Evolutionary conservation across 2,797 vertebrate species (phyloP).

Genomic region (Hemibagrus guttatus): DNA sequence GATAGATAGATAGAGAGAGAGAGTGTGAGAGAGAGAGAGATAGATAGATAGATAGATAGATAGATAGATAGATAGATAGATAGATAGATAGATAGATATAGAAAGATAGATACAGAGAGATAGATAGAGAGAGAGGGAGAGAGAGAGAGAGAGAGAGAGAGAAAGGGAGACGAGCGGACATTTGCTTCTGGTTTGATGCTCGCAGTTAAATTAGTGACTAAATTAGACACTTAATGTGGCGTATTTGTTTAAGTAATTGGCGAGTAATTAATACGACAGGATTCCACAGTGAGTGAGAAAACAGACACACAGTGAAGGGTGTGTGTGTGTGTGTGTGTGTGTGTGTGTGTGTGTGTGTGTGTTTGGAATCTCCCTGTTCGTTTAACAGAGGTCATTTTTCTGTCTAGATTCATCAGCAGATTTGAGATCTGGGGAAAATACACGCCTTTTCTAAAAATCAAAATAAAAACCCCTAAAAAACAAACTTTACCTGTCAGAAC

Average conservation of each 20-base stretch:
- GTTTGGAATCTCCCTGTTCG: background rate
- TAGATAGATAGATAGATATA: too few species aligned
- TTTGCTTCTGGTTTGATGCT: constrained; percentile 40
- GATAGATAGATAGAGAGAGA: too few species aligned
- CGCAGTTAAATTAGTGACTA: constrained; percentile 60
- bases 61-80: too few species aligned
- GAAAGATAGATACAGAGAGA: too few species aligned
- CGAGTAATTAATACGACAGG: constrained; percentile 79
- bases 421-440: background rate
- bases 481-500: background rate
- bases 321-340: background rate
- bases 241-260: constrained; percentile 80
- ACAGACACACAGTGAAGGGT: background rate
- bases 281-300: constrained; percentile 36
- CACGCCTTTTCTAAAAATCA: background rate
- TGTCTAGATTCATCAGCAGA: background rate
- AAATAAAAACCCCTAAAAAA: background rate
- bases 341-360: background rate
- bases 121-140: too few species aligned
- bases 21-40: too few species aligned
- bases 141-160: too few species aligned
- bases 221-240: constrained; percentile 81
- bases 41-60: too few species aligned
- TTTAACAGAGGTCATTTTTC: constrained; percentile 3
- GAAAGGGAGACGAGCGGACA: too few species aligned